Evolutionary conservation across 2,888 invertebrate genomes (phyloP).

Genomic region (Heliconius aoede): DNA sequence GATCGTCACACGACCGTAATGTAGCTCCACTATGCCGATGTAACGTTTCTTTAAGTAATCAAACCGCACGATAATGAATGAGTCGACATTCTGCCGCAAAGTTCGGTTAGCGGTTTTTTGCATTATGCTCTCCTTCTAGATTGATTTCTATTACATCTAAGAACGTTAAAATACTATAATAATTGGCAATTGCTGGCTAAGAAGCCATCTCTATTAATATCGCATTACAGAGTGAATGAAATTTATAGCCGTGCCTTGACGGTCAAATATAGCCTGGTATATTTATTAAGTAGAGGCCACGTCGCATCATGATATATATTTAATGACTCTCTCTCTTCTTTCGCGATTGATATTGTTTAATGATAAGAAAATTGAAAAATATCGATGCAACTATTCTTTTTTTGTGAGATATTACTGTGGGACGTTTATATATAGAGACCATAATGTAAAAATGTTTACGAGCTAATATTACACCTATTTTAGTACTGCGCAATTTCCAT

Average conservation of each 20-base stretch:
- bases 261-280: conserved; percentile 31
- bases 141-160: conserved; percentile 75
- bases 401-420: conserved; percentile 19
- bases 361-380: conserved; percentile 40
- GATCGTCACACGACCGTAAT: conserved; percentile 52
- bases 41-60: conserved; percentile 75
- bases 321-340: conserved; percentile 39
- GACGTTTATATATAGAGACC: conserved; percentile 36
- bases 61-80: conserved; percentile 75
- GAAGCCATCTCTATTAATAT: conserved; percentile 50
- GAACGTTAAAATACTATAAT: conserved; percentile 68
- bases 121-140: conserved; percentile 70
- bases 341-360: conserved; percentile 36
- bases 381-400: conserved; percentile 27
- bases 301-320: conserved; percentile 39
- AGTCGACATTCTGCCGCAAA: conserved; percentile 66
- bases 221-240: conserved; percentile 43
- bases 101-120: conserved; percentile 78
- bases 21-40: conserved; percentile 58
- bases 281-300: conserved; percentile 40
- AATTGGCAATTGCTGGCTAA: conserved; percentile 60
- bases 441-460: conserved; percentile 42
- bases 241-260: conserved; percentile 39
- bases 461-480: conserved; percentile 38
- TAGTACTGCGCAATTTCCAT: conserved; percentile 41